phyloP scores from a whole-genome alignment of 2,113 vertebrate species.

The Phaethon lepturus region DNA sequence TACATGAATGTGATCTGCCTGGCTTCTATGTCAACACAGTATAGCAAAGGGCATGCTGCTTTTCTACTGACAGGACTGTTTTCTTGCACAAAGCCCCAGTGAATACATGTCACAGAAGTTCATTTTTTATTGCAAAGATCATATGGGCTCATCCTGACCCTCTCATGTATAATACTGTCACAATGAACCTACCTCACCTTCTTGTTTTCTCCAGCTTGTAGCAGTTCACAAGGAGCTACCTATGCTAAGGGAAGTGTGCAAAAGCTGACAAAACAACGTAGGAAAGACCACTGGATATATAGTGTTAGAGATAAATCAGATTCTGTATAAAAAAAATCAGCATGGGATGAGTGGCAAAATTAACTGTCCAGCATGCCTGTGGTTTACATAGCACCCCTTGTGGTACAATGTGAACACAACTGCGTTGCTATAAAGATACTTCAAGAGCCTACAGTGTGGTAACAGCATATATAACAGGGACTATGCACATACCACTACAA shows the following conservation, averaged over 20 bases:
- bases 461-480: background rate
- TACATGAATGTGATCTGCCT: background rate
- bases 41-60: background rate
- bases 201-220: background rate
- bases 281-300: background rate
- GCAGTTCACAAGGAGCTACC: background rate
- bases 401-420: background rate
- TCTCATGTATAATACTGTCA: background rate
- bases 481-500: background rate
- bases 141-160: background rate
- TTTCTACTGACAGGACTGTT: background rate
- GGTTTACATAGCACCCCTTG: rapidly evolving
- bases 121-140: background rate
- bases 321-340: background rate
- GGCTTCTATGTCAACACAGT: background rate
- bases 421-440: background rate
- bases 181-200: background rate
- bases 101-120: background rate
- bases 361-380: rapidly evolving
- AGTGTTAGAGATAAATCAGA: background rate
- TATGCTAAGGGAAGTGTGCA: background rate
- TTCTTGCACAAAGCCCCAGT: background rate
- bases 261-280: background rate
- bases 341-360: background rate
- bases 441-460: background rate